Conservation (phyloP, 30 jellyfish, hydroid and myxozoan species). For the Turritopsis dohrnii region DNA sequence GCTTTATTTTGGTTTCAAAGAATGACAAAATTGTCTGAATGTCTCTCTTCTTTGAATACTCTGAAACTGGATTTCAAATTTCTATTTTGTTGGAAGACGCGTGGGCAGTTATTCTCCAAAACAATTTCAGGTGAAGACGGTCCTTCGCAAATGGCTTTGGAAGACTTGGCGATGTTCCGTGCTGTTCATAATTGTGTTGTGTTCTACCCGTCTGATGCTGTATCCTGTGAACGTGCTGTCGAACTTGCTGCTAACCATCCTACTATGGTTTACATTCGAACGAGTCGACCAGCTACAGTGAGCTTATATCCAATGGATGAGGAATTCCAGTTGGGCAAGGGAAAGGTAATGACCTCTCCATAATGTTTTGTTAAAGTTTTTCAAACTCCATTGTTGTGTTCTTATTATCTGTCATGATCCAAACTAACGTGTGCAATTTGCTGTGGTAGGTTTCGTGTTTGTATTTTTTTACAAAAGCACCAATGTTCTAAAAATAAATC, state of each 20-base stretch:
- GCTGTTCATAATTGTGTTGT: slow-evolving; percentile 82
- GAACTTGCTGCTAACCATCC: slow-evolving; percentile 92
- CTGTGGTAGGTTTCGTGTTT: background rate
- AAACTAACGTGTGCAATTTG: too few species aligned
- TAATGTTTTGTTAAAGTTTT: background rate
- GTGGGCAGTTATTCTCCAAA: too few species aligned
- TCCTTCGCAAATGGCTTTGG: slow-evolving; percentile 98
- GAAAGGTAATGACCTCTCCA: slow-evolving; percentile 48
- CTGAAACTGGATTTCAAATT: too few species aligned
- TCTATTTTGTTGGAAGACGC: too few species aligned
- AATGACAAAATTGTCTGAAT: too few species aligned
- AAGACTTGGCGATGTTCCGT: slow-evolving; percentile 91
- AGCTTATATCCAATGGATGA: slow-evolving; percentile 56
- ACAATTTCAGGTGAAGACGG: slow-evolving; percentile 90
- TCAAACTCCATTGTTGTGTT: too few species aligned
- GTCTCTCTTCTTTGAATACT: too few species aligned
- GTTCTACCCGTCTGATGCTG: slow-evolving; percentile 96
- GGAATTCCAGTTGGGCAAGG: slow-evolving; percentile 72
- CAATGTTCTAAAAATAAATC: too few species aligned
- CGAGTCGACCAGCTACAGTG: slow-evolving; percentile 88
- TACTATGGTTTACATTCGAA: slow-evolving; percentile 75
- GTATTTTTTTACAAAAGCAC: too few species aligned
- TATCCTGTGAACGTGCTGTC: slow-evolving; percentile 95
- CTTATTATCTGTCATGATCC: too few species aligned
- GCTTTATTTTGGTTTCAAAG: too few species aligned